Base-by-base conservation (phyloP, 2,113 vertebrate genomes). In the Suncus etruscus region DNA sequence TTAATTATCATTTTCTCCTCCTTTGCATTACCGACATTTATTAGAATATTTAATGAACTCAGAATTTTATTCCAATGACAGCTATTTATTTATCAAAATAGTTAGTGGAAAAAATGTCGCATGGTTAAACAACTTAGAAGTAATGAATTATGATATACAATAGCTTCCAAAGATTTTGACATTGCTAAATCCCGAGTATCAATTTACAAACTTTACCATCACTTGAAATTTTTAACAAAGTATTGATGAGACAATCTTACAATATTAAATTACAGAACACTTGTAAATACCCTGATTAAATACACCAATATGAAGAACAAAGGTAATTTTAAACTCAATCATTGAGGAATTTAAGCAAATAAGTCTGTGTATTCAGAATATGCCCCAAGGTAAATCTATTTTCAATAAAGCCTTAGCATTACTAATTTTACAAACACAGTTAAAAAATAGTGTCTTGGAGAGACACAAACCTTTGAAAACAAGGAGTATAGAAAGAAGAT, bases 231-330 rank as follows among this genome's bases (percentile, higher is more conserved):
- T 90, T 78, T 32, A 51, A 81, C 78, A 94, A 78, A 95, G 73
- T 75, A 86, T 25, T 86, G 94, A 92, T 65, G 90, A 96, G 25
- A 73, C 83, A 90, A 79, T 90, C 63, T 86, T 95, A 96, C 4
- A 84, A 65, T 94, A 93, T 90, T 92, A 79, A 95, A 92, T 73
- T 89, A 22, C 29, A 76, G 65, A 86, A 83, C 83, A 96, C 94
- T 95, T 96, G 90, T 70, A 91, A 48, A 72, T 95, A 77, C 12
- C n/a, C 25, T n/a, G n/a, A n/a, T n/a, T n/a, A n/a, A n/a, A n/a
- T 47, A 3, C n/a, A 86, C 39, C 39, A 81, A 54, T 54, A 54
- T 54, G 54, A 54, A 54, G 18, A 54, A 54, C 54, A 83, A 78
- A 73, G 72, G 1, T 73, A 18, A 92, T 66, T 92, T 93, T 87